phyloP scores from a whole-genome alignment of 2,113 vertebrate species.

The Macrotus californicus region DNA sequence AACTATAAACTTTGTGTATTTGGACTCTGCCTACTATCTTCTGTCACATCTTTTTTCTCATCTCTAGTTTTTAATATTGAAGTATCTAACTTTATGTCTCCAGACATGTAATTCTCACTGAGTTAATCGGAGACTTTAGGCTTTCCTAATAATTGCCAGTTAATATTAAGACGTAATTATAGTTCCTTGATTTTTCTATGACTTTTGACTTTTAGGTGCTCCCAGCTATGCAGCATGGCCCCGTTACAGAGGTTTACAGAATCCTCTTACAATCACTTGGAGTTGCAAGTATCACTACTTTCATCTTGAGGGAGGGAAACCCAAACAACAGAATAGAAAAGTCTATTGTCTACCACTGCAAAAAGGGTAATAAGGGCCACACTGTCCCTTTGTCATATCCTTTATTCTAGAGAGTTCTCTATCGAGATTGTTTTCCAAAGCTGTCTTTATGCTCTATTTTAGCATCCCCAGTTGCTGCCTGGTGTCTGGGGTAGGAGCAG shows the following conservation, averaged over 20 bases:
- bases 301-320: not conserved
- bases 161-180: constrained; percentile 44
- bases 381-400: not conserved
- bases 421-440: not conserved
- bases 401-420: constrained; percentile 44
- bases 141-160: constrained; percentile 24
- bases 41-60: not conserved
- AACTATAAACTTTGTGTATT: not conserved
- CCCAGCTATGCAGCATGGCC: not conserved
- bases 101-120: constrained; percentile 51
- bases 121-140: constrained; percentile 56
- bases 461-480: not conserved
- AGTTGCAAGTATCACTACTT: not conserved
- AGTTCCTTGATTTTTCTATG: not conserved
- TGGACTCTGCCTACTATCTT: not conserved
- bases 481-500: constrained; percentile 36
- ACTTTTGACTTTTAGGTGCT: not conserved
- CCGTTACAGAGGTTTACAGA: constrained; percentile 9
- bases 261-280: not conserved
- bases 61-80: not conserved
- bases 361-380: not conserved
- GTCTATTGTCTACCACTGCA: not conserved
- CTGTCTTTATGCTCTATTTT: not conserved
- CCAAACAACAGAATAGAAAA: not conserved
- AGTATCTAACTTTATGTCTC: not conserved